Evolutionary conservation across 2,888 invertebrate genomes (phyloP).

Genomic region (Thereva unica): DNA sequence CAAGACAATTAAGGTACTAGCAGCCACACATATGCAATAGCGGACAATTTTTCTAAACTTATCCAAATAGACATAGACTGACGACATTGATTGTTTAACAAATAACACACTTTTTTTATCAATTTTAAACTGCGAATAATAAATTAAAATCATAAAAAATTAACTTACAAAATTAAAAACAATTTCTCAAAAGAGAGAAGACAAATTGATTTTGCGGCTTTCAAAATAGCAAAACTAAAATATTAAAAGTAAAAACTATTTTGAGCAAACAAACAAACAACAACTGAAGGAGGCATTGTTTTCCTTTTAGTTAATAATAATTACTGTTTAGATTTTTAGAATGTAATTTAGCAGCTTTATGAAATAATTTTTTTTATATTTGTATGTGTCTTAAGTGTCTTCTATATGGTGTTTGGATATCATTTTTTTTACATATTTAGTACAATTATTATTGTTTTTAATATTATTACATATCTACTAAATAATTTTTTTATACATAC

Average conservation of each 20-base stretch:
- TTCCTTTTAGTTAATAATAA: conserved; percentile 10
- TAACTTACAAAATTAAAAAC: too few relatives aligned
- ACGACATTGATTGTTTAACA: too few relatives aligned
- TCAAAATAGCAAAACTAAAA: conserved; percentile 7
- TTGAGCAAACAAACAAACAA: conserved; percentile 14
- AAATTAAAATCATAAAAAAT: too few relatives aligned
- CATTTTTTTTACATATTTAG: conserved; percentile 28
- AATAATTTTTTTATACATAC: conserved; percentile 31
- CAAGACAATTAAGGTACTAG: too few relatives aligned
- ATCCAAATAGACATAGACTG: too few relatives aligned
- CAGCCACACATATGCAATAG: too few relatives aligned
- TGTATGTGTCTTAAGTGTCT: conserved; percentile 29
- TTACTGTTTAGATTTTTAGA: conserved; percentile 26
- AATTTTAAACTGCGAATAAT: too few relatives aligned
- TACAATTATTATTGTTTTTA: conserved; percentile 23
- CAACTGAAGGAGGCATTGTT: conserved; percentile 12
- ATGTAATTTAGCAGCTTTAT: conserved; percentile 16
- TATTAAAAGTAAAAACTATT: conserved; percentile 20
- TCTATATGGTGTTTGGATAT: conserved; percentile 34
- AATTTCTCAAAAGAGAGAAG: background rate
- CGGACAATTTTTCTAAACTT: too few relatives aligned
- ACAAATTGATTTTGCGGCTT: conserved; percentile 38
- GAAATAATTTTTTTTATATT: conserved; percentile 22
- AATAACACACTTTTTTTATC: too few relatives aligned
- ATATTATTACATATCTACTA: conserved; percentile 18